A percentile compares a stretch with the other conserved stretches of the same genome.
Evolutionary conservation across 1,140 invertebrate genomes (phyloP).

Genomic region (Musca domestica): DNA sequence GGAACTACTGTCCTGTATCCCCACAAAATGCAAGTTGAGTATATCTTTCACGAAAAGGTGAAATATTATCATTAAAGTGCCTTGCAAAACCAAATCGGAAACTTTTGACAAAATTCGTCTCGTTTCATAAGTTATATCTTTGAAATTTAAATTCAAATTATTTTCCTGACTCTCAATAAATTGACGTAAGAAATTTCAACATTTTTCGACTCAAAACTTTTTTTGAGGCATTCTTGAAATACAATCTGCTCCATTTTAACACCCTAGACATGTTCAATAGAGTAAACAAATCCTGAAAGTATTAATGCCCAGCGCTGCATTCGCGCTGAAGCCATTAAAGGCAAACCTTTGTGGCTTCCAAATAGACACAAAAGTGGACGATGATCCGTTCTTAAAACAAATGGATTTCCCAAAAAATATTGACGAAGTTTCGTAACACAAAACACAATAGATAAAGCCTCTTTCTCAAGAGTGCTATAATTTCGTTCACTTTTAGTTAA

Average conservation of each 20-base stretch:
- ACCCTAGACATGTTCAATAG: too few relatives aligned
- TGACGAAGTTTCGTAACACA: background rate
- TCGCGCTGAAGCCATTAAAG: too few relatives aligned
- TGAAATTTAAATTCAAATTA: conserved; percentile 3
- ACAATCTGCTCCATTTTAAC: too few relatives aligned
- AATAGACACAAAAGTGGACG: too few relatives aligned
- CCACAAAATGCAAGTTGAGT: background rate
- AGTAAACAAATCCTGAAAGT: background rate
- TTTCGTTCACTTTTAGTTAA: background rate
- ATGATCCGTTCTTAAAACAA: too few relatives aligned
- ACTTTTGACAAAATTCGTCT: conserved; percentile 6
- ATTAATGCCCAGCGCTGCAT: background rate
- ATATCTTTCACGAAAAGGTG: background rate
- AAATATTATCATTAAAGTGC: conserved; percentile 6
- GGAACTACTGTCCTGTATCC: background rate
- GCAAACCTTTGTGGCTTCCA: too few relatives aligned
- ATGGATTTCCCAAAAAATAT: too few relatives aligned
- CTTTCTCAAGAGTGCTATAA: too few relatives aligned
- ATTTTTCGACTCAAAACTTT: background rate
- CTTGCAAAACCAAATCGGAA: background rate
- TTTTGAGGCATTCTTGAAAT: too few relatives aligned
- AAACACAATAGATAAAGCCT: too few relatives aligned
- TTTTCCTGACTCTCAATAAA: too few relatives aligned
- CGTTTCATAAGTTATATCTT: background rate
- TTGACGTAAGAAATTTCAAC: too few relatives aligned